Percentiles rank a stretch among this genome's conserved stretches.
phyloP scores from a whole-genome alignment of 2,888 invertebrate genomes.

The Coelinius sp. region DNA sequence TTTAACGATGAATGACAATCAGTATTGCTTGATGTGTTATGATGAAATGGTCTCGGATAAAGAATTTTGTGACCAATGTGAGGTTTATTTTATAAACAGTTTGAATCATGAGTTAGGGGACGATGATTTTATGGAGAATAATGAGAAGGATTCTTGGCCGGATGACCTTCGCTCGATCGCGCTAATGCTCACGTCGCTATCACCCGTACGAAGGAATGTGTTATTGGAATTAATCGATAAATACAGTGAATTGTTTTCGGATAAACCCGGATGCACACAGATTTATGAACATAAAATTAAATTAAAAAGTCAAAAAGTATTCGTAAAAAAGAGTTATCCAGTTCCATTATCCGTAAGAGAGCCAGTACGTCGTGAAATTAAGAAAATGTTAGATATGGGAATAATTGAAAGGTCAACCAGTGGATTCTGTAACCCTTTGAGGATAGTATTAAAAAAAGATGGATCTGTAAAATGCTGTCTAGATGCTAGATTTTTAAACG shows the following conservation, averaged over 20 bases:
- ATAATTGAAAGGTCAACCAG: slow-evolving; percentile 56
- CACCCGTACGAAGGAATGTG: too few relatives aligned
- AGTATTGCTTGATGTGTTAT: too few relatives aligned
- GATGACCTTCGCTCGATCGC: too few relatives aligned
- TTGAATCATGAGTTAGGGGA: too few relatives aligned
- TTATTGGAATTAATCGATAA: slow-evolving; percentile 5
- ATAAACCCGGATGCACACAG: slow-evolving; percentile 31
- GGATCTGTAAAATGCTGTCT: slow-evolving; percentile 56
- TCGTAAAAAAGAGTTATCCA: slow-evolving; percentile 54
- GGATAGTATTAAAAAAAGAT: slow-evolving; percentile 57
- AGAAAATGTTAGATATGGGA: slow-evolving; percentile 52
- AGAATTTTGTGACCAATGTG: too few relatives aligned
- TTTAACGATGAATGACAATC: too few relatives aligned
- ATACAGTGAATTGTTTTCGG: slow-evolving; percentile 16
- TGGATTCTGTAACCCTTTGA: slow-evolving; percentile 57
- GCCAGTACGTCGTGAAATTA: slow-evolving; percentile 52
- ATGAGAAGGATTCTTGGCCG: too few relatives aligned
- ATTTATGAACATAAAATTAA: slow-evolving; percentile 53
- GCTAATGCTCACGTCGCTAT: too few relatives aligned
- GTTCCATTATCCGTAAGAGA: slow-evolving; percentile 52
- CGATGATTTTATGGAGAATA: too few relatives aligned
- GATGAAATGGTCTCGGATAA: too few relatives aligned
- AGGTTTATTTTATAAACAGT: too few relatives aligned
- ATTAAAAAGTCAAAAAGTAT: slow-evolving; percentile 44
- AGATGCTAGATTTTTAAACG: slow-evolving; percentile 58